Conservation (phyloP, 1,140 invertebrate species). For the Brachionus angularis region DNA sequence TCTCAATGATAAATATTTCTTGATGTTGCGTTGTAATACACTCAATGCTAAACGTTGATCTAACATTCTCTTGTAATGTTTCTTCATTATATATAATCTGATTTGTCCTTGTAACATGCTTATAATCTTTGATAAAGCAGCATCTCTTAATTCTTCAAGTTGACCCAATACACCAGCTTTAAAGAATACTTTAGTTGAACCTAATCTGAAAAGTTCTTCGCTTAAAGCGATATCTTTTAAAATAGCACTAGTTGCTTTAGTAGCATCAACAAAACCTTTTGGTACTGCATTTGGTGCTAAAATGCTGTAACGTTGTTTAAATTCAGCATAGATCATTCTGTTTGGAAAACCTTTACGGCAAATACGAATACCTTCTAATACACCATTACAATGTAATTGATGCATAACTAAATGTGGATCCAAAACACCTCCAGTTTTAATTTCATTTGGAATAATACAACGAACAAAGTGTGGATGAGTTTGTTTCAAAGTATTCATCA, state of each 20-base stretch:
- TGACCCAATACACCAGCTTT: constrained; percentile 98
- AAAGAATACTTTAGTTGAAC: constrained; percentile 99
- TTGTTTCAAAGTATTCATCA: constrained; percentile 90
- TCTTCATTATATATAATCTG: constrained; percentile 74
- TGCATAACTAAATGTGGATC: constrained; percentile 94
- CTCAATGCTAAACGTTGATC: constrained; percentile 94
- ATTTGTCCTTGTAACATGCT: constrained; percentile 96
- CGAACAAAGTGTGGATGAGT: constrained; percentile 98
- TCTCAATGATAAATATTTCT: constrained; percentile 93
- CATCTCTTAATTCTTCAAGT: constrained; percentile 99
- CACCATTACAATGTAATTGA: constrained; percentile 99
- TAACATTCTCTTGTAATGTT: constrained; percentile 92
- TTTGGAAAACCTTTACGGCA: constrained; percentile 99
- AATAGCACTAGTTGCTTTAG: constrained; percentile 75
- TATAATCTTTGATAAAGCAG: constrained; percentile 93
- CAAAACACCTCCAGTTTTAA: constrained; percentile 92
- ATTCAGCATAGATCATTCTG: constrained; percentile 99
- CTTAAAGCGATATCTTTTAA: constrained; percentile 73
- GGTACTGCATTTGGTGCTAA: constrained; percentile 78
- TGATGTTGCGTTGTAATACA: constrained; percentile 96
- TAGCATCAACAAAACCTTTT: constrained; percentile 70
- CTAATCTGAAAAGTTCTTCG: constrained; percentile 80
- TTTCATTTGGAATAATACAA: constrained; percentile 99
- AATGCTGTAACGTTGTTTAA: constrained; percentile 99
- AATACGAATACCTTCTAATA: constrained; percentile 99